Evolutionary conservation across 2,113 vertebrate species (phyloP).

Genomic region (Pristiophorus japonicus): DNA sequence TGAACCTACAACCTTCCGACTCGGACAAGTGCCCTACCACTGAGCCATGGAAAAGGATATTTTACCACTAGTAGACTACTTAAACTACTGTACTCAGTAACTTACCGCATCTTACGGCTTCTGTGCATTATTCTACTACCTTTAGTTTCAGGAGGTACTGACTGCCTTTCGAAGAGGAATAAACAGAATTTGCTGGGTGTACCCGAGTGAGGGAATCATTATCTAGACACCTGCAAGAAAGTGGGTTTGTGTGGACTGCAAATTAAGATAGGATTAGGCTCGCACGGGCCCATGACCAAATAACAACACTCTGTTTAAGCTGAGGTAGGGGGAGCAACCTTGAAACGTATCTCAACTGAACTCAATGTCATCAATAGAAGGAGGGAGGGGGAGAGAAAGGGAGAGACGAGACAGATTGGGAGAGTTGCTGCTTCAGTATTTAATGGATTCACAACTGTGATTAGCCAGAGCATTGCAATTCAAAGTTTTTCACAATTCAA

Average conservation of each 20-base stretch:
- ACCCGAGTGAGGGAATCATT: neutral
- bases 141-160: too few relatives aligned
- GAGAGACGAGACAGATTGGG: neutral
- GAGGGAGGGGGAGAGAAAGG: too few relatives aligned
- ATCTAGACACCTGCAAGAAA: neutral
- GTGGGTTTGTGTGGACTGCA: neutral
- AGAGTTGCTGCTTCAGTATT: constrained; percentile 11
- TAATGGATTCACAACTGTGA: constrained; percentile 31
- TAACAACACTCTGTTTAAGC: neutral
- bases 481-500: constrained; percentile 26
- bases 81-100: neutral
- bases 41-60: neutral
- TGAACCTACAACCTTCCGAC: neutral
- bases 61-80: neutral
- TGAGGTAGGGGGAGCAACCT: neutral
- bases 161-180: too few relatives aligned
- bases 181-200: too few relatives aligned
- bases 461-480: constrained; percentile 29
- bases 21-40: neutral
- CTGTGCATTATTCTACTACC: neutral
- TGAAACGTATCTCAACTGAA: neutral
- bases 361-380: neutral
- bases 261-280: neutral
- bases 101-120: neutral
- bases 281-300: neutral